Percentiles rank a stretch among this genome's conserved stretches.
phyloP scores from a whole-genome alignment of 2,797 vertebrate genomes.

The Xiphorhynchus erythropygius region DNA sequence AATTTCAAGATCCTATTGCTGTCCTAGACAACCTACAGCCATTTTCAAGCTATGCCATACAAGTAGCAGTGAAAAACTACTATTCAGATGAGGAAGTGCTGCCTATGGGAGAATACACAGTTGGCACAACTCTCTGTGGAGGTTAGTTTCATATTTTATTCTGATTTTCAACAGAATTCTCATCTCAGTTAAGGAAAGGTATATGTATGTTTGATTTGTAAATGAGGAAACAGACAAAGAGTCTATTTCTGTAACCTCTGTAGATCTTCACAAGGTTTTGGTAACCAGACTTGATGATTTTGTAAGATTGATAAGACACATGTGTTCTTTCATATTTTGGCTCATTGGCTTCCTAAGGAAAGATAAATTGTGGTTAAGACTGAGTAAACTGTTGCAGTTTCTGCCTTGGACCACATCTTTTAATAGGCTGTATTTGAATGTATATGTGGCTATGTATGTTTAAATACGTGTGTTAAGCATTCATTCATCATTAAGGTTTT shows the following conservation, averaged over 20 bases:
- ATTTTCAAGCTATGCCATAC: conserved; percentile 71
- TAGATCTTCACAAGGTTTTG: background rate
- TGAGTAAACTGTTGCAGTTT: background rate
- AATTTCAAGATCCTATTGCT: conserved; percentile 60
- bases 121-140: conserved; percentile 66
- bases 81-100: conserved; percentile 61
- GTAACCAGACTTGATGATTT: background rate
- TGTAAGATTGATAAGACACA: background rate
- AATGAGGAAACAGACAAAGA: background rate
- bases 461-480: background rate
- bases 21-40: conserved; percentile 66
- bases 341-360: background rate
- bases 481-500: background rate
- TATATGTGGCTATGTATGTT: background rate
- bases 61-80: conserved; percentile 70
- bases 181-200: background rate
- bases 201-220: background rate
- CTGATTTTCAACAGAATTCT: background rate
- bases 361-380: background rate
- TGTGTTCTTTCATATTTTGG: background rate
- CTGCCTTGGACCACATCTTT: background rate
- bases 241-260: background rate
- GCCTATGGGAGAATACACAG: conserved; percentile 18
- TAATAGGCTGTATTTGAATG: background rate
- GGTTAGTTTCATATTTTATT: conserved; percentile 51